A percentile compares a stretch with the other conserved stretches of the same genome.
These are phyloP conservation scores for Drepana falcataria DNA, from an alignment of 2,888 invertebrate species.

Conservation along the genomic window DNA sequence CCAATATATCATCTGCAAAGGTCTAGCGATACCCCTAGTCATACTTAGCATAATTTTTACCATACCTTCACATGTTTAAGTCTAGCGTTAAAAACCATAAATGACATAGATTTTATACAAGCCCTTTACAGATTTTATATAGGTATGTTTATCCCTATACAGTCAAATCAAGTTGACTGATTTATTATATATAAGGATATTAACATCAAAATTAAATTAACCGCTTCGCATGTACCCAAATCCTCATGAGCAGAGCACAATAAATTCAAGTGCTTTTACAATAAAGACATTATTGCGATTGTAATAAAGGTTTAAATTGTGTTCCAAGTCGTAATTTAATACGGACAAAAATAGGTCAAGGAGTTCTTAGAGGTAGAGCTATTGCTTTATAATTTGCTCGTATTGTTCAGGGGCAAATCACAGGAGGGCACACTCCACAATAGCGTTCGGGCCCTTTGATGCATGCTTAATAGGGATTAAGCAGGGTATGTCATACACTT, in stretches of 20 bases:
- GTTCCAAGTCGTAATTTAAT: constrained; percentile 36
- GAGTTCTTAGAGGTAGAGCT: constrained; percentile 52
- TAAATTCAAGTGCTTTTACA: not conserved
- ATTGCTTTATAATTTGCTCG: constrained; percentile 62
- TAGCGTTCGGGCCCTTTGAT: constrained; percentile 64
- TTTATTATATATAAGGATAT: not conserved
- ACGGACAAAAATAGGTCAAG: constrained; percentile 66
- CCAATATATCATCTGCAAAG: no score
- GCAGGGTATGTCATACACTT: constrained; percentile 71
- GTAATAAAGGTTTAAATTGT: constrained; percentile 7
- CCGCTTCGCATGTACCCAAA: not conserved
- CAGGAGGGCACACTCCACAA: constrained; percentile 47
- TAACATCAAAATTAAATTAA: not conserved
- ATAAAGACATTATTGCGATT: constrained; percentile 3
- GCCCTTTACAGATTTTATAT: no score
- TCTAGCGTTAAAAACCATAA: no score
- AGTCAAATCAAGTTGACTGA: no score
- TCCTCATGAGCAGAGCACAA: not conserved
- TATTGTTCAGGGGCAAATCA: constrained; percentile 64
- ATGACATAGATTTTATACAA: no score
- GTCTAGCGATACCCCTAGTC: no score
- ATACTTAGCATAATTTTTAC: no score
- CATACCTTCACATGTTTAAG: no score
- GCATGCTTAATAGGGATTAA: constrained; percentile 73
- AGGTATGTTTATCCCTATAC: no score